Evolutionary conservation across 1,140 invertebrate species (phyloP).

Genomic region (Leptinotarsa texana): DNA sequence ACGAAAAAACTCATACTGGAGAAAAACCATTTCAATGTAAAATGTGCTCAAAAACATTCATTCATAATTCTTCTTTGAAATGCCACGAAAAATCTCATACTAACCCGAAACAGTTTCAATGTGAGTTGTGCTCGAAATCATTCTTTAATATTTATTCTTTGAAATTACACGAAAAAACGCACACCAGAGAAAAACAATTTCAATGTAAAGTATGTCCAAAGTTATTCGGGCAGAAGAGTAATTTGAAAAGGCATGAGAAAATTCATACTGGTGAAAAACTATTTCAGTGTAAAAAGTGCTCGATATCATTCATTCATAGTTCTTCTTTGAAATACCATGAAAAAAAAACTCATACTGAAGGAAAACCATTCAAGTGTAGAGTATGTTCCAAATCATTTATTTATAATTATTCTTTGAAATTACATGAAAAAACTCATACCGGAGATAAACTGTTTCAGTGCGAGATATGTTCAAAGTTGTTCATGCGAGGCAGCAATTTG

Average conservation of each 20-base stretch:
- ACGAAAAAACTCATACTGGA: not conserved
- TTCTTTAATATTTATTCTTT: not conserved
- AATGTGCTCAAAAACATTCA: not conserved
- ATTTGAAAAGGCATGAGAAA: slow-evolving; percentile 9
- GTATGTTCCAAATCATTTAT: slow-evolving; percentile 4
- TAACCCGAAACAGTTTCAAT: not conserved
- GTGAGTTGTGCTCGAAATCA: slow-evolving; percentile 4
- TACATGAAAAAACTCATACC: not conserved
- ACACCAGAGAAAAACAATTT: not conserved
- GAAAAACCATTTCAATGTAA: slow-evolving; percentile 9
- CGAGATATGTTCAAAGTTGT: not conserved
- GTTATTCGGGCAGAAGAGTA: not conserved
- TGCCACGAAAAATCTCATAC: not conserved
- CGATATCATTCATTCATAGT: not conserved
- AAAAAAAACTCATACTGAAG: not conserved
- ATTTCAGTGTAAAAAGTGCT: not conserved
- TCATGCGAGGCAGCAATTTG: not conserved
- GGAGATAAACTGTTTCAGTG: not conserved
- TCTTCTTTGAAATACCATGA: not conserved
- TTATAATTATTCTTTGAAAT: not conserved
- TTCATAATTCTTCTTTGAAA: not conserved
- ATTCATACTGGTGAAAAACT: not conserved
- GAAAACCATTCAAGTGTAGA: slow-evolving; percentile 4
- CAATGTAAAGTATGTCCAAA: slow-evolving; percentile 7
- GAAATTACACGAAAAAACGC: not conserved